Evolutionary conservation across 37 sponge, comb jelly and placozoan genomes (phyloP), one percentile per base, ranked within the genome.

Genomic region (Chondrosia reniformis): DNA sequence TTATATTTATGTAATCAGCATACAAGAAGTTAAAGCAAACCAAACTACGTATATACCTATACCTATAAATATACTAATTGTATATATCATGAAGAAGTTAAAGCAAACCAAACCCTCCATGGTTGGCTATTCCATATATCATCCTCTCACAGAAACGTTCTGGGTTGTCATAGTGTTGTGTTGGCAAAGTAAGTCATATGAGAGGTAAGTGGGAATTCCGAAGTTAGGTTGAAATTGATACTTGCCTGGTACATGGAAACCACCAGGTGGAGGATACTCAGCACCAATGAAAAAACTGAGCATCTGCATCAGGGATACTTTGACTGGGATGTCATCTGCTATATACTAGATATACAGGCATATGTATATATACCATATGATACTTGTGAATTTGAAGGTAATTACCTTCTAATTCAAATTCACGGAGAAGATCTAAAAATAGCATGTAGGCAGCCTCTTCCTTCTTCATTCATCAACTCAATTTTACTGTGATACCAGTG

Each of bases 31-130:
- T 15, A 49, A 19, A 15, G 52, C 15, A 49, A 49, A 49, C 52
- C 10, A 15, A 10, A 49, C 15, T 49, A 15, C 15, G 52, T 19
- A 19, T 19, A 49, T 49, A 49, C 10, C 15, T 19, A 49, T 49
- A 49, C 15, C 15, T 19, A 49, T 49, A 15, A 15, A 49, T 49
- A 19, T 10, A 15, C 15, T 49, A 19, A 10, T 49, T 49, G 15
- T 15, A 49, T 10, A 49, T 19, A 10, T 49, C 10, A 15, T 19
- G 15, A 19, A 49, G 15, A 15, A 19, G 63, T 62, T 62, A 62
- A 9, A 25, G 32, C 15, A 80, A 44, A 4, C 80, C 80, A 67
- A 80, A 80, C 21, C 71, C 80, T 12, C 80, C 80, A 80, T 80
- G 80, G 22, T 67, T 67, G 31, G 31, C 15, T 1, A 66, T 37